phyloP scores from a whole-genome alignment of 2,888 invertebrate genomes.

The Bugula neritina region DNA sequence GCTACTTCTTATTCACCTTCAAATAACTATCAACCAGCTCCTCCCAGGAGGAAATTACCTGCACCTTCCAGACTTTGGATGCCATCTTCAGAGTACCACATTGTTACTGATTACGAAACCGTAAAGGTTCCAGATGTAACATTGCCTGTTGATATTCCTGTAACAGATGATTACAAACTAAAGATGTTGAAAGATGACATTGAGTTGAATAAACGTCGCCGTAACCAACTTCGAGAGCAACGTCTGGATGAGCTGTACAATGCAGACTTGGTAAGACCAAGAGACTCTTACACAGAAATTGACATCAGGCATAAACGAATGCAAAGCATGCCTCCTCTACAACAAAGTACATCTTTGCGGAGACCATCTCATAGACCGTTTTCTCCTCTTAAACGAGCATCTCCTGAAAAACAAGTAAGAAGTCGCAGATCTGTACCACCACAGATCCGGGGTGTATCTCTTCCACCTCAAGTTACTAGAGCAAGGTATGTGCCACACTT shows the following conservation, averaged over 20 bases:
- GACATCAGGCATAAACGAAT: background rate
- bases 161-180: background rate
- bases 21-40: background rate
- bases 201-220: background rate
- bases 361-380: background rate
- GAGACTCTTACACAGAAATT: background rate
- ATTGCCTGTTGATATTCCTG: background rate
- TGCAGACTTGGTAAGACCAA: too few relatives aligned
- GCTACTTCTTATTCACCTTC: background rate
- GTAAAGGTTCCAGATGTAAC: background rate
- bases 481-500: constrained; percentile 3
- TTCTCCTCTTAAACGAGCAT: background rate
- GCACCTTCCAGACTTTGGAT: constrained; percentile 18
- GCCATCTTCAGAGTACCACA: constrained; percentile 17
- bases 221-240: background rate
- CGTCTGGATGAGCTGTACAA: background rate
- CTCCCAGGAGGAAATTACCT: background rate
- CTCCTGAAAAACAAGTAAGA: background rate
- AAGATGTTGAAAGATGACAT: constrained; percentile 18
- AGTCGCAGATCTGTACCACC: background rate
- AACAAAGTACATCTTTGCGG: background rate
- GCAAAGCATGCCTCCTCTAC: constrained; percentile 8
- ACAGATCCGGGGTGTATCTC: background rate
- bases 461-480: background rate
- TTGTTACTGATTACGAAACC: background rate